Conservation (phyloP, 1,140 invertebrate species). For the Drosophila bocki region DNA sequence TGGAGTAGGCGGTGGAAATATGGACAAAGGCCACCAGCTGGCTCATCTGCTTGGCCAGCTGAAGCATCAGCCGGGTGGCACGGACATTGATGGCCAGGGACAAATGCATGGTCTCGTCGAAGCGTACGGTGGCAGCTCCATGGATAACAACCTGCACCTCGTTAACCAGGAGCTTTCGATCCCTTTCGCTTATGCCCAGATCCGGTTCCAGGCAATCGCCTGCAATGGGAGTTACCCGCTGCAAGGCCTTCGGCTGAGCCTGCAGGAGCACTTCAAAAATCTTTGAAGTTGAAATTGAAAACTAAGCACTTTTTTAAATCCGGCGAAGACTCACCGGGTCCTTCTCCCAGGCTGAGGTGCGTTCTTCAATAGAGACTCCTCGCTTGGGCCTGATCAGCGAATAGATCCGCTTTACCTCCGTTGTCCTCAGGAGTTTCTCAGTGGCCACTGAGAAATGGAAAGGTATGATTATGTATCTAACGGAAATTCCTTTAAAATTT, state of each 20-base stretch:
- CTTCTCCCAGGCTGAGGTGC: constrained; percentile 88
- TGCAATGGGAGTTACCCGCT: constrained; percentile 83
- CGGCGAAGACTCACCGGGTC: constrained; percentile 62
- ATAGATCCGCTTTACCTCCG: constrained; percentile 90
- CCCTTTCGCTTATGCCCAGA: constrained; percentile 88
- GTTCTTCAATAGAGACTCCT: constrained; percentile 88
- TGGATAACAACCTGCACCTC: constrained; percentile 91
- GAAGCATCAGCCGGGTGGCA: constrained; percentile 86
- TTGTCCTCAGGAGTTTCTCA: constrained; percentile 92
- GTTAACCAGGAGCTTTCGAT: constrained; percentile 71
- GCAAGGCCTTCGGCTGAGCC: constrained; percentile 15
- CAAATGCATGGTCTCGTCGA: constrained; percentile 91
- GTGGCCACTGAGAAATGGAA: constrained; percentile 86
- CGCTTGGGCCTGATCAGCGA: constrained; percentile 91
- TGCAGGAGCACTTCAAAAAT: constrained; percentile 35
- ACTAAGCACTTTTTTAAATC: too few species aligned
- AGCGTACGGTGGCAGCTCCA: constrained; percentile 93
- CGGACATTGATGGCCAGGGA: constrained; percentile 87
- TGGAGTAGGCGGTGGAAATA: constrained; percentile 90
- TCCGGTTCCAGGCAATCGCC: constrained; percentile 87
- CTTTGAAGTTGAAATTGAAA: not conserved
- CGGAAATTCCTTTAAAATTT: not conserved
- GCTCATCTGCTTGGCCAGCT: constrained; percentile 88
- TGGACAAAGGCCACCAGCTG: constrained; percentile 89
- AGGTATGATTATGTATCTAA: not conserved